Evolutionary conservation across 2,113 vertebrate species (phyloP).

Genomic region (Globicephala melas): DNA sequence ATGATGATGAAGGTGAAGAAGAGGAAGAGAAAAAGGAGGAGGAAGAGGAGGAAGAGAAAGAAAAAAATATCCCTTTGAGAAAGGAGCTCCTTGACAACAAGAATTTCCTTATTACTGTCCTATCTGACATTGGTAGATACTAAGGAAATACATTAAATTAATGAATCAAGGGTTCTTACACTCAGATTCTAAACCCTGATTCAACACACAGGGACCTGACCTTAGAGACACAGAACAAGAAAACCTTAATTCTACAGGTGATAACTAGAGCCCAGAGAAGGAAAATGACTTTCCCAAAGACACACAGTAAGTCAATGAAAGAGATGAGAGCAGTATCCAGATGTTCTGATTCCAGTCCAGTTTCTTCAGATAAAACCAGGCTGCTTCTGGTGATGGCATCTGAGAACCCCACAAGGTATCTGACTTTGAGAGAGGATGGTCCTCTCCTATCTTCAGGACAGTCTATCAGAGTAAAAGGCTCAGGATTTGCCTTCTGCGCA

Average conservation of each 20-base stretch:
- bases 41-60: neutral
- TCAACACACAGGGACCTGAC: neutral
- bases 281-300: neutral
- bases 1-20: neutral
- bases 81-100: neutral
- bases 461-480: neutral
- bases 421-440: accelerated
- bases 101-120: neutral
- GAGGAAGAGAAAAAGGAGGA: neutral
- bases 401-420: neutral
- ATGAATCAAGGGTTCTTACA: neutral
- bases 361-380: neutral
- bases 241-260: neutral
- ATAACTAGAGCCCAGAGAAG: neutral
- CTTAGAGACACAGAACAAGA: neutral
- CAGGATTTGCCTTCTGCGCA: neutral
- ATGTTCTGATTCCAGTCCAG: neutral
- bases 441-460: neutral
- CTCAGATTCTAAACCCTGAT: neutral
- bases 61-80: neutral
- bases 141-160: neutral
- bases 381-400: neutral
- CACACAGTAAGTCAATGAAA: neutral
- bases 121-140: neutral
- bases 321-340: neutral